These are phyloP conservation scores for Epicauta chinensis DNA, from an alignment of 1,140 invertebrate genomes.

Conservation along the genomic window DNA sequence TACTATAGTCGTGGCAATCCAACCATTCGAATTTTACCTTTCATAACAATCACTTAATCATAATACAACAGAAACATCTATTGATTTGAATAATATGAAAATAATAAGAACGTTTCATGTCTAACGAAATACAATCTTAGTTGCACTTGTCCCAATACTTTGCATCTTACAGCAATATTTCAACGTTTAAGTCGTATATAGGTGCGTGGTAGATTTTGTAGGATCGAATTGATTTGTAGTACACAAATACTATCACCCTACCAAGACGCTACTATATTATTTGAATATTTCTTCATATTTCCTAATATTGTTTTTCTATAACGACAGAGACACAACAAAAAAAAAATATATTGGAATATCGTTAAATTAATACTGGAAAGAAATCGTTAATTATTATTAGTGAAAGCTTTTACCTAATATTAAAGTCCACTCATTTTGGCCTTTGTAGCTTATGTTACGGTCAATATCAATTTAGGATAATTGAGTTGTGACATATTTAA, in stretches of 20 bases:
- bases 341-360: no score
- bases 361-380: no score
- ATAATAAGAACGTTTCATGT: no score
- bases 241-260: conserved; percentile 12
- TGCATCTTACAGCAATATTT: conserved; percentile 26
- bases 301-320: no score
- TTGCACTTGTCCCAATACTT: neutral
- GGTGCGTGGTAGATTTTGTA: conserved; percentile 18
- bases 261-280: no score
- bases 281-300: no score
- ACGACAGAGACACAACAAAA: no score
- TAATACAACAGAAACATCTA: neutral
- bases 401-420: conserved; percentile 15
- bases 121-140: no score
- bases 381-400: conserved; percentile 14
- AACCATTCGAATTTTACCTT: neutral
- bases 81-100: no score
- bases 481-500: conserved; percentile 21
- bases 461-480: conserved; percentile 29
- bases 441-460: conserved; percentile 16
- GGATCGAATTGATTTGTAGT: conserved; percentile 28
- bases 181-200: conserved; percentile 19
- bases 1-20: conserved; percentile 15
- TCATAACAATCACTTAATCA: neutral
- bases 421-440: conserved; percentile 17